Evolutionary conservation across 2,113 vertebrate species (phyloP).

Genomic region (Nannobrachium achirus): DNA sequence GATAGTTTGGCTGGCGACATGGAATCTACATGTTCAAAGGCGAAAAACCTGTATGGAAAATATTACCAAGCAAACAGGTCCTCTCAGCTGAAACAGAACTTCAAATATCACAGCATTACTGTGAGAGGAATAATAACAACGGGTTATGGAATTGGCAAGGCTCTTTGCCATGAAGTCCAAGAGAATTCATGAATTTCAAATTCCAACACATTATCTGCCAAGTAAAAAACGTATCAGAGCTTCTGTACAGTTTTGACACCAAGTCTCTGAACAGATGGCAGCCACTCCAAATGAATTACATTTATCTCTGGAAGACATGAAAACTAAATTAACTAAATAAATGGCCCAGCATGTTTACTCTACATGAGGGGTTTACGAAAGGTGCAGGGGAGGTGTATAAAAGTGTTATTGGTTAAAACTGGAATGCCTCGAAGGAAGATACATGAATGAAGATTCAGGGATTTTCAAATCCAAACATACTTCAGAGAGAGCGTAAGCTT

Average conservation of each 20-base stretch:
- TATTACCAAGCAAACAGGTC: slow-evolving; percentile 42
- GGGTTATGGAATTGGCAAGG: slow-evolving; percentile 50
- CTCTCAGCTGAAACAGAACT: slow-evolving; percentile 47
- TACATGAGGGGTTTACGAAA: slow-evolving; percentile 5
- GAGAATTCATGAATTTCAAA: slow-evolving; percentile 67
- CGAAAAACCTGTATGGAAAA: slow-evolving; percentile 63
- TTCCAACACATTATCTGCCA: slow-evolving; percentile 48
- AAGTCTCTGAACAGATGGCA: slow-evolving; percentile 26
- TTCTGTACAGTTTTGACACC: slow-evolving; percentile 24
- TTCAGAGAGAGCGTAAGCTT: slow-evolving; percentile 7
- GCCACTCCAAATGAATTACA: slow-evolving; percentile 7
- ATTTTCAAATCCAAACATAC: slow-evolving; percentile 34
- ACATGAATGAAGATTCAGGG: slow-evolving; percentile 18
- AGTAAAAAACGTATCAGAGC: slow-evolving; percentile 48
- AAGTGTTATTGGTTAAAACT: slow-evolving; percentile 10
- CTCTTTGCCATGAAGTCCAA: slow-evolving; percentile 41
- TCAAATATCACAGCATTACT: slow-evolving; percentile 50
- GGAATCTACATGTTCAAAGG: slow-evolving; percentile 44
- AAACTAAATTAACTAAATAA: slow-evolving; percentile 15
- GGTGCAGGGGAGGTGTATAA: not conserved
- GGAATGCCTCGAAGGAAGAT: slow-evolving; percentile 16
- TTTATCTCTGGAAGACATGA: slow-evolving; percentile 10
- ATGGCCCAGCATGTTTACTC: slow-evolving; percentile 7
- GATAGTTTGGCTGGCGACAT: slow-evolving; percentile 27
- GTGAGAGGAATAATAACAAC: slow-evolving; percentile 49